A percentile compares a stretch with the other conserved stretches of the same genome.
Evolutionary conservation across 2,888 invertebrate species (phyloP).

Genomic region (Synergus umbraculus): DNA sequence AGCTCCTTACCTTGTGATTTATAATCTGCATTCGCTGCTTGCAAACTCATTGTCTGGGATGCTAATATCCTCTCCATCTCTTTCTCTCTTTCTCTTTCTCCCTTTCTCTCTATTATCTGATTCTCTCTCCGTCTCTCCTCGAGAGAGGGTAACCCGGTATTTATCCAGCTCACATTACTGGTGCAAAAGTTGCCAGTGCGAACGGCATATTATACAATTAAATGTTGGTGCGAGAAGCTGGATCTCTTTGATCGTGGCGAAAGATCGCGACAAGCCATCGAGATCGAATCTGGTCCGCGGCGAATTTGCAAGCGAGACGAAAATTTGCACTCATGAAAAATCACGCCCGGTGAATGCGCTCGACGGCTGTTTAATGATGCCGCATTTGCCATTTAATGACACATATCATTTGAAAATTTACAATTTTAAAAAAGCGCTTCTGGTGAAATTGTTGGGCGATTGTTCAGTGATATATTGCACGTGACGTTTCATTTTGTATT

Average conservation of each 20-base stretch:
- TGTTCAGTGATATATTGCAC: conserved; percentile 7
- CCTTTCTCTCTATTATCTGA: not conserved
- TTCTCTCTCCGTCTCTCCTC: conserved; percentile 11
- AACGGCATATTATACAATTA: conserved; percentile 35
- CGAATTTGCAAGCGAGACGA: conserved; percentile 36
- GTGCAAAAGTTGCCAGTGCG: conserved; percentile 27
- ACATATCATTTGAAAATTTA: conserved; percentile 11
- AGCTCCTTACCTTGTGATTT: conserved; percentile 48
- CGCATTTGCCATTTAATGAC: conserved; percentile 8
- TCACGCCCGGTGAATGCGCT: conserved; percentile 10
- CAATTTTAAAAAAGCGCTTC: not conserved
- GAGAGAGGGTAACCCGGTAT: conserved; percentile 5
- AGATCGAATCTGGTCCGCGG: conserved; percentile 8
- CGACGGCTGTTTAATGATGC: conserved; percentile 22
- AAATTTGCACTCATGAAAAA: conserved; percentile 12
- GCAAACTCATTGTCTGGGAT: conserved; percentile 54
- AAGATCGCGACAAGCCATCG: conserved; percentile 22
- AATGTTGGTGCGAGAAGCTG: conserved; percentile 11
- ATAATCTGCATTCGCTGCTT: conserved; percentile 54
- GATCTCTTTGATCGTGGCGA: conserved; percentile 33
- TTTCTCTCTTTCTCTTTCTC: not conserved
- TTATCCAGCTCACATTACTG: conserved; percentile 27
- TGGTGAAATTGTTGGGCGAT: conserved; percentile 8
- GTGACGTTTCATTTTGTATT: not conserved
- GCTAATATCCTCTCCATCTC: conserved; percentile 55